A percentile compares a stretch with the other conserved stretches of the same genome.
These are phyloP conservation scores for Dolichallabes microphthalmus DNA, from an alignment of 2,113 vertebrate species.

Conservation along the genomic window DNA sequence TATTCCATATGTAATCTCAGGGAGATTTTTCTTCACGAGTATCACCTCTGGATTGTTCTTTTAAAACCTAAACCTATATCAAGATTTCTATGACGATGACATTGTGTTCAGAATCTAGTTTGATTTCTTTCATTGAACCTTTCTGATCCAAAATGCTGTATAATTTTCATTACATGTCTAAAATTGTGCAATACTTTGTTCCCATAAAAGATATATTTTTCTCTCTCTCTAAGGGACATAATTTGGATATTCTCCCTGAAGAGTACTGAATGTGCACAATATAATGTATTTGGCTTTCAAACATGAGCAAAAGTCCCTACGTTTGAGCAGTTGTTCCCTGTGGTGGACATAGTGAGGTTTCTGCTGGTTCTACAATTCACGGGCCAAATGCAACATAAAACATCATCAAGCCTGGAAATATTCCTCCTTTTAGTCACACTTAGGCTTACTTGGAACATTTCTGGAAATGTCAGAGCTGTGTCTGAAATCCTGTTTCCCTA, in stretches of 20 bases:
- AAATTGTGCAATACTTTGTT: not conserved
- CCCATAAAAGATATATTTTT: not conserved
- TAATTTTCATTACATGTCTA: not conserved
- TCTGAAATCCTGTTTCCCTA: not conserved
- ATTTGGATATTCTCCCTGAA: not conserved
- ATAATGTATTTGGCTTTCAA: not conserved
- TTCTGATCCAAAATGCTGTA: not conserved
- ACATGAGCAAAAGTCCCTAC: not conserved
- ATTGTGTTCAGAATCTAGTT: not conserved
- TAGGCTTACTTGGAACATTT: not conserved
- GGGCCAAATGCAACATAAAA: conserved; percentile 9
- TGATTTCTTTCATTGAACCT: not conserved
- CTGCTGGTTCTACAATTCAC: not conserved
- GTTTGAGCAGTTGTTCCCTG: not conserved
- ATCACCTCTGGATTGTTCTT: not conserved
- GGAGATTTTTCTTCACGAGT: not conserved
- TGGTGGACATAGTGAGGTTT: not conserved
- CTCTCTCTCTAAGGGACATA: not conserved
- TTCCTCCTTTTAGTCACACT: conserved; percentile 19
- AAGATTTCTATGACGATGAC: not conserved
- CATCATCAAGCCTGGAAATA: conserved; percentile 13
- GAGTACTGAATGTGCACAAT: not conserved
- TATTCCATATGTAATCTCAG: not conserved
- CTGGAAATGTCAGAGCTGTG: not conserved
- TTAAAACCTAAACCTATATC: not conserved